A percentile compares a stretch with the other conserved stretches of the same genome.
Conservation (phyloP, 2,113 vertebrate species). For the Pholis gunnellus region DNA sequence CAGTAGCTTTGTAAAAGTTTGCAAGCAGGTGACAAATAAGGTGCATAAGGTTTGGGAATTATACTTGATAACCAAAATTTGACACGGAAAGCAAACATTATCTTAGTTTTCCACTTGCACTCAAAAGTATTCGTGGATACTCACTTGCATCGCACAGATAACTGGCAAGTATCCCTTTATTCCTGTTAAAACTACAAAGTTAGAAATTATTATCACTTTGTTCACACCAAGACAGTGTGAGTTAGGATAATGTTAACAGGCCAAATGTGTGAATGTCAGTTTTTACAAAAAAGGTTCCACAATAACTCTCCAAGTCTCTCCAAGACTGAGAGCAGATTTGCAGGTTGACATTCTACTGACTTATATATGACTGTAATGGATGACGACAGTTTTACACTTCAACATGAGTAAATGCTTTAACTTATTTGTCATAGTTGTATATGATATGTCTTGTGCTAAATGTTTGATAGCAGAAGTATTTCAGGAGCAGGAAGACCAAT, state of each 20-base stretch:
- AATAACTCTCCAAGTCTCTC: neutral
- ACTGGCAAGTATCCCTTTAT: neutral
- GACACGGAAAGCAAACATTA: neutral
- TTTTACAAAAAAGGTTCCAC: neutral
- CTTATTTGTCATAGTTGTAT: neutral
- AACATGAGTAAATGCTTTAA: neutral
- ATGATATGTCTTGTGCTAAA: neutral
- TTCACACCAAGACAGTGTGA: neutral
- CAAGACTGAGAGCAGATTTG: neutral
- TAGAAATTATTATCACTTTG: constrained; percentile 10
- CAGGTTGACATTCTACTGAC: neutral
- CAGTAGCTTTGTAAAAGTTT: constrained; percentile 19
- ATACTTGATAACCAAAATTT: neutral
- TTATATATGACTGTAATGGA: neutral
- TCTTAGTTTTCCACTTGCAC: constrained; percentile 14
- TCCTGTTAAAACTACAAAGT: neutral
- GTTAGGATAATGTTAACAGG: constrained; percentile 1
- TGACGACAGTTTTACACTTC: neutral
- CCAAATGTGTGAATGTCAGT: constrained; percentile 19
- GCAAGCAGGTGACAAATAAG: neutral
- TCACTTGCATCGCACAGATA: neutral
- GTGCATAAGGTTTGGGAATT: neutral
- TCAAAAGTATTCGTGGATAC: neutral
- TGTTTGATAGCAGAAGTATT: neutral
- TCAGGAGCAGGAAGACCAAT: neutral